Percentiles rank a stretch among this genome's conserved stretches.
These are phyloP conservation scores for Sebastes aleutianus DNA, from an alignment of 2,797 vertebrate species.

Conservation along the genomic window DNA sequence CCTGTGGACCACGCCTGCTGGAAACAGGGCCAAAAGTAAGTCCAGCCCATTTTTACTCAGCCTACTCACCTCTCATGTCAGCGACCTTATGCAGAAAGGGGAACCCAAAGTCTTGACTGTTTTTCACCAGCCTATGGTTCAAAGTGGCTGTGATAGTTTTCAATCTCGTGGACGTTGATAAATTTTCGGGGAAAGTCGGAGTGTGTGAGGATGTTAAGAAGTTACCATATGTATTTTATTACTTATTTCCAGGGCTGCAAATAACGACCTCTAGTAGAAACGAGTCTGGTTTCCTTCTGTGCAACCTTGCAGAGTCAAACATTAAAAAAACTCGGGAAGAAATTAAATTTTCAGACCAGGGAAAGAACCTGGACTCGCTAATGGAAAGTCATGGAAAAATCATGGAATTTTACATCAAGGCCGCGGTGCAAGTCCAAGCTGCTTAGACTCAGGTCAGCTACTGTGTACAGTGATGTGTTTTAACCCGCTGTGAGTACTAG, in stretches of 20 bases:
- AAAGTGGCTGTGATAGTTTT: background rate
- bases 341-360: slow-evolving; percentile 21
- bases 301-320: background rate
- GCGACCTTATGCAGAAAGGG: background rate
- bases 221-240: background rate
- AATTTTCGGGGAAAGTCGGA: background rate
- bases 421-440: background rate
- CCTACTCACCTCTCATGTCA: background rate
- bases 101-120: too few species aligned
- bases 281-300: background rate
- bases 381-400: slow-evolving; percentile 31
- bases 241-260: background rate
- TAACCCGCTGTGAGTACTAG: background rate
- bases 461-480: background rate
- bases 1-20: slow-evolving; percentile 89
- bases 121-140: background rate
- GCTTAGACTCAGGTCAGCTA: background rate
- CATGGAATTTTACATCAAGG: slow-evolving; percentile 35
- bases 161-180: background rate
- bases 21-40: slow-evolving; percentile 86
- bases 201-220: background rate
- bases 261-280: background rate
- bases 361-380: slow-evolving; percentile 11
- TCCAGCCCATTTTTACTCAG: background rate
- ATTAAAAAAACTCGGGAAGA: background rate